These are phyloP conservation scores for Apolygus lucorum DNA, from an alignment of 1,140 invertebrate species.

Conservation along the genomic window DNA sequence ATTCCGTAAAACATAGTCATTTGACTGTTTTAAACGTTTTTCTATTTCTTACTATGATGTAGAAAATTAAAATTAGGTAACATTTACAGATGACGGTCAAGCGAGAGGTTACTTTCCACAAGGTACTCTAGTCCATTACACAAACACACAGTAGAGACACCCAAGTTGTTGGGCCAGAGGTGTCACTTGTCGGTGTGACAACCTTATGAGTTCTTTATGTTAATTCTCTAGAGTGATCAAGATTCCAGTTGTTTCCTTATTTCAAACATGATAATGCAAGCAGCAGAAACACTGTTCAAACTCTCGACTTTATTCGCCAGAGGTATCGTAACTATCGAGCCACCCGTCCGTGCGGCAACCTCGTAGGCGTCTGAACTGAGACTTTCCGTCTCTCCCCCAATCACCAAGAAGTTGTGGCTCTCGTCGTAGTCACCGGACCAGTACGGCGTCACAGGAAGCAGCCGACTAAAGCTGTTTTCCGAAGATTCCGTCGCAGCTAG, in stretches of 20 bases:
- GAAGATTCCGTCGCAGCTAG: slow-evolving; percentile 5
- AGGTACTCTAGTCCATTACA: too few species aligned
- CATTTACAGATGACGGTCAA: too few species aligned
- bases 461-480: slow-evolving; percentile 23
- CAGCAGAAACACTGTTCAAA: slow-evolving; percentile 71
- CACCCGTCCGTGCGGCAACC: slow-evolving; percentile 47
- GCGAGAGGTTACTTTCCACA: too few species aligned
- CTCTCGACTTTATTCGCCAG: slow-evolving; percentile 69
- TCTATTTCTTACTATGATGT: too few species aligned
- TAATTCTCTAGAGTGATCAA: too few species aligned
- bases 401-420: slow-evolving; percentile 52
- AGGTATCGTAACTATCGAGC: slow-evolving; percentile 64
- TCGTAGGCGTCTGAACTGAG: slow-evolving; percentile 58
- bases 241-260: slow-evolving; percentile 61
- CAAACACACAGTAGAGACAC: too few species aligned
- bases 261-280: slow-evolving; percentile 78
- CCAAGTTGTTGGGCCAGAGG: too few species aligned
- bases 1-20: too few species aligned
- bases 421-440: slow-evolving; percentile 48
- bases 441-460: slow-evolving; percentile 53
- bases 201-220: too few species aligned
- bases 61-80: too few species aligned
- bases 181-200: too few species aligned
- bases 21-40: too few species aligned
- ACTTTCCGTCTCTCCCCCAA: slow-evolving; percentile 84